These are phyloP conservation scores for Drosophila prostipennis DNA, from an alignment of 2,888 invertebrate species.

Conservation along the genomic window DNA sequence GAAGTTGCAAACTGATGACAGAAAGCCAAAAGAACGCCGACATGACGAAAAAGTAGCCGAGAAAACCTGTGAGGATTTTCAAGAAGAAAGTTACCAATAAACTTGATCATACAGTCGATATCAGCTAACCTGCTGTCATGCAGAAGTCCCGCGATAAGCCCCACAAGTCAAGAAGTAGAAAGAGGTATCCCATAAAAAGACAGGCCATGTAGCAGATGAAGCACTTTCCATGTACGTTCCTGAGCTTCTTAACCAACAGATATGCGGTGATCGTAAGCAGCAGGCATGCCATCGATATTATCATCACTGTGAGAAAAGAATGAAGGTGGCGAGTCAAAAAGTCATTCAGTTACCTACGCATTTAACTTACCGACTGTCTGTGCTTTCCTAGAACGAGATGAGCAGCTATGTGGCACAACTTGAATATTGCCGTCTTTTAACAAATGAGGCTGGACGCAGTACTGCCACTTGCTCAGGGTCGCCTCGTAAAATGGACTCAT, in stretches of 20 bases:
- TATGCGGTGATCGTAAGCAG: conserved; percentile 89
- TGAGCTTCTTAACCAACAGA: conserved; percentile 87
- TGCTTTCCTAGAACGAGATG: conserved; percentile 4
- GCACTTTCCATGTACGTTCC: conserved; percentile 90
- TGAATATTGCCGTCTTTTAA: background rate
- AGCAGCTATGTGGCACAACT: conserved; percentile 23
- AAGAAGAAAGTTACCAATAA: too few relatives aligned
- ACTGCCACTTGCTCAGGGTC: conserved; percentile 14
- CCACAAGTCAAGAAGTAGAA: conserved; percentile 85
- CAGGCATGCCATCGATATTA: conserved; percentile 89
- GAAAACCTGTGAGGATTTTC: conserved; percentile 56
- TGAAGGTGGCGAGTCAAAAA: background rate
- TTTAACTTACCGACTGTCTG: conserved; percentile 11
- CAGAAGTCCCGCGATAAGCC: background rate
- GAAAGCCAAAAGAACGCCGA: conserved; percentile 93
- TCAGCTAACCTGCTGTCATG: conserved; percentile 5
- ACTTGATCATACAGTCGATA: too few relatives aligned
- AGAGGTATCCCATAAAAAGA: conserved; percentile 86
- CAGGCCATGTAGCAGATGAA: conserved; percentile 89
- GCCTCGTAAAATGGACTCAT: background rate
- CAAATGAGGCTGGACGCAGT: conserved; percentile 33
- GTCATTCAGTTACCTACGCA: too few relatives aligned
- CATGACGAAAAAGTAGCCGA: conserved; percentile 88
- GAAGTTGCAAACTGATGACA: conserved; percentile 88
- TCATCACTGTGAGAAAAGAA: conserved; percentile 85